phyloP scores from a whole-genome alignment of 2,888 invertebrate genomes.

The Zaprionus obscuricornis region DNA sequence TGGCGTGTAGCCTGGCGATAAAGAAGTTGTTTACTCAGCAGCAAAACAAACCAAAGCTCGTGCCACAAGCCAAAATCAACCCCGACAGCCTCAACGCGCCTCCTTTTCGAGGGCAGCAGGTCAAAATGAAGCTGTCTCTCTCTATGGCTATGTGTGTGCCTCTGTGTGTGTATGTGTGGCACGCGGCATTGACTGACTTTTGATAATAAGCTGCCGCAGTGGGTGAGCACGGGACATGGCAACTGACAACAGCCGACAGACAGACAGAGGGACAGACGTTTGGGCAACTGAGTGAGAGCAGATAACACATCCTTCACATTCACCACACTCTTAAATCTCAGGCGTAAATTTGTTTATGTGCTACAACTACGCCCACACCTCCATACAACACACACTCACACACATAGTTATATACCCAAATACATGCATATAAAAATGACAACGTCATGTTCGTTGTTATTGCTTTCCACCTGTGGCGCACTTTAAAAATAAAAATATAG shows the following conservation, averaged over 20 bases:
- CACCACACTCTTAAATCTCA: background rate
- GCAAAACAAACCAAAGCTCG: conserved; percentile 21
- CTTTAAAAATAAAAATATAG: conserved; percentile 20
- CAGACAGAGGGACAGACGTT: conserved; percentile 32
- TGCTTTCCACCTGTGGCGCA: conserved; percentile 56
- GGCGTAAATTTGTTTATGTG: conserved; percentile 52
- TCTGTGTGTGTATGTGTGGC: conserved; percentile 26
- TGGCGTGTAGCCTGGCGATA: conserved; percentile 81
- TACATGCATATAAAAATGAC: background rate
- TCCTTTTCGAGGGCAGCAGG: conserved; percentile 65
- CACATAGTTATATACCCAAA: background rate
- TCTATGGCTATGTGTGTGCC: conserved; percentile 12
- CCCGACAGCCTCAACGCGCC: conserved; percentile 20
- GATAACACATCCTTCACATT: conserved; percentile 61
- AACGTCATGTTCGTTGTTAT: conserved; percentile 10
- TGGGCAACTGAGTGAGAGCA: conserved; percentile 63
- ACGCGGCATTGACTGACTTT: conserved; percentile 67
- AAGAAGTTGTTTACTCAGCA: conserved; percentile 81
- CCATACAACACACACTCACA: background rate
- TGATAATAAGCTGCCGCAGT: conserved; percentile 59
- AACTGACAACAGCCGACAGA: conserved; percentile 4
- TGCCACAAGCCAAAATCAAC: conserved; percentile 10
- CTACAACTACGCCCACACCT: conserved; percentile 11
- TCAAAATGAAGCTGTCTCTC: conserved; percentile 66
- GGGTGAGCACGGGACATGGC: conserved; percentile 21